Evolutionary conservation across 2,888 invertebrate genomes (phyloP).

Genomic region (Congeria kusceri): DNA sequence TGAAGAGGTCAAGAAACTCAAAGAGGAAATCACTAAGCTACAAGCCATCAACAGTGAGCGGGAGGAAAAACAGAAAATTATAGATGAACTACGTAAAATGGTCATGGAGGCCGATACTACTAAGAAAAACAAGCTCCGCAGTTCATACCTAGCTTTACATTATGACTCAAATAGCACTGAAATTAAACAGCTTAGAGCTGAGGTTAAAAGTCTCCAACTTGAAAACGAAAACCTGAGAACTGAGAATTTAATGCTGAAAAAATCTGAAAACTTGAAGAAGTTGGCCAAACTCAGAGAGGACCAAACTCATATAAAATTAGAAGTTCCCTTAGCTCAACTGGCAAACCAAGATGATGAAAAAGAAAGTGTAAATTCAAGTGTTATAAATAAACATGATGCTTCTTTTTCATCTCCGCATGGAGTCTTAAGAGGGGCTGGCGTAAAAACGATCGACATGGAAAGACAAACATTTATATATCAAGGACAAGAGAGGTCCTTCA

Average conservation of each 20-base stretch:
- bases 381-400: too few species aligned
- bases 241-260: conserved; percentile 59
- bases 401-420: too few species aligned
- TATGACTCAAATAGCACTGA: conserved; percentile 49
- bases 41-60: conserved; percentile 49
- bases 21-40: conserved; percentile 55
- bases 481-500: conserved; percentile 20
- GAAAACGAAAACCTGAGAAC: conserved; percentile 57
- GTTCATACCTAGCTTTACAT: conserved; percentile 52
- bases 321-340: conserved; percentile 19
- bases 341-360: conserved; percentile 18
- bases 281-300: conserved; percentile 57
- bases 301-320: conserved; percentile 14
- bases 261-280: conserved; percentile 61
- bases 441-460: conserved; percentile 20
- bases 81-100: conserved; percentile 62
- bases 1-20: conserved; percentile 52
- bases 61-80: conserved; percentile 63
- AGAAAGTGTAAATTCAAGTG: conserved; percentile 1
- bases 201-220: conserved; percentile 49
- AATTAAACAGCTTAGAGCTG: conserved; percentile 49
- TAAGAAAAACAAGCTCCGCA: conserved; percentile 54
- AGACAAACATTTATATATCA: conserved; percentile 21
- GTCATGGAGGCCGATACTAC: conserved; percentile 59
- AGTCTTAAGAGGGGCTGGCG: conserved; percentile 14